Conservation (phyloP, 2,888 invertebrate species). For the Euproctis similis region DNA sequence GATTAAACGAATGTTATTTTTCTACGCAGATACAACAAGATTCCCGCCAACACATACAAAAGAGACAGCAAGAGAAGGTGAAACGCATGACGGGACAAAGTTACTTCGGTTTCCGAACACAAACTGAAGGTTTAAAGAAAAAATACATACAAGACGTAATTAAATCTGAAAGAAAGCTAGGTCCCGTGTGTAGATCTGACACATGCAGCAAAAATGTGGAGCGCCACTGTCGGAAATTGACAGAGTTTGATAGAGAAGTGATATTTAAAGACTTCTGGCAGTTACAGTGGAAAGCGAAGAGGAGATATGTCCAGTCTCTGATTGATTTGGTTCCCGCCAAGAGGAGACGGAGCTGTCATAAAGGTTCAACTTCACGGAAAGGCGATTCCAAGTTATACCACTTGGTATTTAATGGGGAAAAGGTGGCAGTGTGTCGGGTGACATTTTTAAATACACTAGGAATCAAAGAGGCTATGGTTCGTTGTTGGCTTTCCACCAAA, state of each 20-base stretch:
- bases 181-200: slow-evolving; percentile 35
- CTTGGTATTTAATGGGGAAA: slow-evolving; percentile 25
- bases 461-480: slow-evolving; percentile 48
- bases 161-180: slow-evolving; percentile 41
- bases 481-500: slow-evolving; percentile 38
- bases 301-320: slow-evolving; percentile 31
- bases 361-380: slow-evolving; percentile 36
- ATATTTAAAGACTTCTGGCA: slow-evolving; percentile 50
- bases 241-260: slow-evolving; percentile 26
- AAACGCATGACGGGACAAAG: slow-evolving; percentile 52
- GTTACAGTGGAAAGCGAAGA: slow-evolving; percentile 46
- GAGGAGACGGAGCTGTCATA: slow-evolving; percentile 30
- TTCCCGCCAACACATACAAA: slow-evolving; percentile 14
- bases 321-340: slow-evolving; percentile 41
- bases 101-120: slow-evolving; percentile 44
- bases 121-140: slow-evolving; percentile 20
- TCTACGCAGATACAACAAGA: slow-evolving; percentile 28
- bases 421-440: slow-evolving; percentile 36
- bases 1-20: slow-evolving; percentile 16
- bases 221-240: slow-evolving; percentile 30
- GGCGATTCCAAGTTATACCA: slow-evolving; percentile 45
- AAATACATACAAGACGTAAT: slow-evolving; percentile 50
- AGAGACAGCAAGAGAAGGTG: slow-evolving; percentile 37
- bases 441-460: slow-evolving; percentile 52
- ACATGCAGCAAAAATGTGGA: slow-evolving; percentile 30